phyloP scores from a whole-genome alignment of 1,140 invertebrate genomes.

The Drosophila malerkotliana region DNA sequence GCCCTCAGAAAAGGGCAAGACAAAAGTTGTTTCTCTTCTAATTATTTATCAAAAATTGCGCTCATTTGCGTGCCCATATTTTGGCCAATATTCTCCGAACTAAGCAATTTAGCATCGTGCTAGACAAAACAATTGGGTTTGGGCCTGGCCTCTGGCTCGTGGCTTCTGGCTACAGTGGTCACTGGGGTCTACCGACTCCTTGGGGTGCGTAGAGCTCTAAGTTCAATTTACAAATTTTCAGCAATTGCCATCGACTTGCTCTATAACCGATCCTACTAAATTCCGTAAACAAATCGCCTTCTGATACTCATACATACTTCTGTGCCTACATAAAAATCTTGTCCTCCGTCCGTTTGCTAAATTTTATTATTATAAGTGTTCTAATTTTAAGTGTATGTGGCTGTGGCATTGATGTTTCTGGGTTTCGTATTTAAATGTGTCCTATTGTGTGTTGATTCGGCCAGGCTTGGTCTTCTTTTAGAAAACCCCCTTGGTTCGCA shows the following conservation, averaged over 20 bases:
- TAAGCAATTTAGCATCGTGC: slow-evolving; percentile 66
- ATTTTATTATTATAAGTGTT: slow-evolving; percentile 59
- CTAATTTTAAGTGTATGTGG: slow-evolving; percentile 53
- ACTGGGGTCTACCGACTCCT: slow-evolving; percentile 26
- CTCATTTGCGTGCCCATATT: slow-evolving; percentile 8
- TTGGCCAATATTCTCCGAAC: slow-evolving; percentile 60
- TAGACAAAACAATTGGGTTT: slow-evolving; percentile 61
- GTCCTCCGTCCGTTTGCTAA: slow-evolving; percentile 30
- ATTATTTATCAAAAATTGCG: slow-evolving; percentile 39
- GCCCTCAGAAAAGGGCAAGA: slow-evolving; percentile 17
- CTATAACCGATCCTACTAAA: slow-evolving; percentile 44
- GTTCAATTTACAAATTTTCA: slow-evolving; percentile 75
- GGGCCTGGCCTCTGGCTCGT: slow-evolving; percentile 34
- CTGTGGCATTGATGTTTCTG: slow-evolving; percentile 8
- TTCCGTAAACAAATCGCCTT: slow-evolving; percentile 52
- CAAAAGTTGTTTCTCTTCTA: slow-evolving; percentile 17
- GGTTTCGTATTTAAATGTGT: slow-evolving; percentile 12
- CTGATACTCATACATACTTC: slow-evolving; percentile 20
- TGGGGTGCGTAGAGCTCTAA: slow-evolving; percentile 64
- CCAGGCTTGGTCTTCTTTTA: slow-evolving; percentile 66
- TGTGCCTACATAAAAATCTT: slow-evolving; percentile 41
- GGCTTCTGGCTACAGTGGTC: slow-evolving; percentile 41
- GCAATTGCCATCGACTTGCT: slow-evolving; percentile 61
- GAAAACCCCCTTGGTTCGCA: slow-evolving; percentile 65
- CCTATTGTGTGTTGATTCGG: slow-evolving; percentile 24